phyloP scores from a whole-genome alignment of 1,140 invertebrate species.

The Hydropsyche tenuis region DNA sequence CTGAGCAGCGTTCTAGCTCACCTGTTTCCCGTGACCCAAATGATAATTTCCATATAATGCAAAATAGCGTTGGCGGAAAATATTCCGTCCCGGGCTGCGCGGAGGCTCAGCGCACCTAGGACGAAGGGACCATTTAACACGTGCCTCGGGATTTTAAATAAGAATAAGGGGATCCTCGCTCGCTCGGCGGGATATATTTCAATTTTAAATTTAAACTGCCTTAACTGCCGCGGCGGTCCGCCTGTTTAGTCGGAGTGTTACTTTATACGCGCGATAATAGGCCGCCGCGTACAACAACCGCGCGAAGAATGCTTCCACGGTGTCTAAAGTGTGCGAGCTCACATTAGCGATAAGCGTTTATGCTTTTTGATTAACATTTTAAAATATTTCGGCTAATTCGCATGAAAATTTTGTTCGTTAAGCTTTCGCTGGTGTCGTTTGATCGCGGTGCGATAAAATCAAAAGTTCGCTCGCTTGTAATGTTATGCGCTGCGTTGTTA shows the following conservation, averaged over 20 bases:
- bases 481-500: no score
- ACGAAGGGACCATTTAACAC: conserved; percentile 17
- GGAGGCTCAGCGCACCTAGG: not conserved
- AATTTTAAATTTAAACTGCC: conserved; percentile 27
- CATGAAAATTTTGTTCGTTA: no score
- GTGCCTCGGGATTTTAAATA: conserved; percentile 32
- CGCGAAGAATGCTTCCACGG: not conserved
- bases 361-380: conserved; percentile 14
- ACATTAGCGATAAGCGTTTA: conserved; percentile 20
- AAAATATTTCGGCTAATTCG: not conserved
- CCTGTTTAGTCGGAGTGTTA: conserved; percentile 7
- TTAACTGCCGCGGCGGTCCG: conserved; percentile 2
- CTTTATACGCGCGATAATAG: conserved; percentile 14
- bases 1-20: not conserved
- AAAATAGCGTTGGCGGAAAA: conserved; percentile 15
- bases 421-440: no score
- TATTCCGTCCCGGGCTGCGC: not conserved
- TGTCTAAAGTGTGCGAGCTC: conserved; percentile 1
- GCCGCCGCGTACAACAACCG: not conserved
- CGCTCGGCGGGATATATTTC: conserved; percentile 16
- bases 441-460: no score
- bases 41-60: conserved; percentile 28
- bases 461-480: no score
- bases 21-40: conserved; percentile 17
- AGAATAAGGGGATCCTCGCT: conserved; percentile 26